Percentiles rank a stretch among this genome's conserved stretches.
Evolutionary conservation across 2,113 vertebrate species (phyloP).

Genomic region (Takifugu flavidus): DNA sequence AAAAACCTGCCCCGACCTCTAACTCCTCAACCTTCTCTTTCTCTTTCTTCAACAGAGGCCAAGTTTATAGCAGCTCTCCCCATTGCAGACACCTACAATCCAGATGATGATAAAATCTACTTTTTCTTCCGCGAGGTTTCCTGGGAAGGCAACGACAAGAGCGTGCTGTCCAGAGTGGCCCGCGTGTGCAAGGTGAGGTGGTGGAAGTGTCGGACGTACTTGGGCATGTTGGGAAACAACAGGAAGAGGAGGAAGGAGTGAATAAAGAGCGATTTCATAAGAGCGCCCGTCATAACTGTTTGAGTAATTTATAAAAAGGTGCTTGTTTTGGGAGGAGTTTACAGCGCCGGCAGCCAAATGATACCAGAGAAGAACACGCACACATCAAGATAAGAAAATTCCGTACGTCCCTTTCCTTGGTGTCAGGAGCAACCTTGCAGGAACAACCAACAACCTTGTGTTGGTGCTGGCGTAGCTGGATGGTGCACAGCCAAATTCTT

Average conservation of each 20-base stretch:
- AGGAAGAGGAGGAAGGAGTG: background rate
- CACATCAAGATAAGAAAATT: too few species aligned
- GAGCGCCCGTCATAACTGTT: too few species aligned
- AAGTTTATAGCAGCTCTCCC: constrained; percentile 92
- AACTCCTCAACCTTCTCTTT: constrained; percentile 8
- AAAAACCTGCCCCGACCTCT: constrained; percentile 32
- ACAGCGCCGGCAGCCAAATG: too few species aligned
- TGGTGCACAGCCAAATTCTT: too few species aligned
- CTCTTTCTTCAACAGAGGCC: constrained; percentile 78
- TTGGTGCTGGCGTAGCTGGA: too few species aligned
- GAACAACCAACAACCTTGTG: too few species aligned
- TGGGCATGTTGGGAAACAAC: constrained; percentile 3
- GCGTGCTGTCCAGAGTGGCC: constrained; percentile 90
- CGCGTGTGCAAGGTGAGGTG: constrained; percentile 91
- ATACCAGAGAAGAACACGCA: too few species aligned
- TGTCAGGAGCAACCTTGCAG: too few species aligned
- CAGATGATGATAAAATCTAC: constrained; percentile 97
- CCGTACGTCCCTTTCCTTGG: too few species aligned
- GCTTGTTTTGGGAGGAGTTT: background rate
- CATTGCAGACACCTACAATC: constrained; percentile 92
- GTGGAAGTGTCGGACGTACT: constrained; percentile 13
- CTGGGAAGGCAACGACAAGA: constrained; percentile 88
- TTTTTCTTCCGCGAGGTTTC: constrained; percentile 97
- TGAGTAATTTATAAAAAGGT: background rate
- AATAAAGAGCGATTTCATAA: constrained; percentile 1